These are phyloP conservation scores for Antennarius maculatus DNA, from an alignment of 2,797 vertebrate species.

Conservation along the genomic window DNA sequence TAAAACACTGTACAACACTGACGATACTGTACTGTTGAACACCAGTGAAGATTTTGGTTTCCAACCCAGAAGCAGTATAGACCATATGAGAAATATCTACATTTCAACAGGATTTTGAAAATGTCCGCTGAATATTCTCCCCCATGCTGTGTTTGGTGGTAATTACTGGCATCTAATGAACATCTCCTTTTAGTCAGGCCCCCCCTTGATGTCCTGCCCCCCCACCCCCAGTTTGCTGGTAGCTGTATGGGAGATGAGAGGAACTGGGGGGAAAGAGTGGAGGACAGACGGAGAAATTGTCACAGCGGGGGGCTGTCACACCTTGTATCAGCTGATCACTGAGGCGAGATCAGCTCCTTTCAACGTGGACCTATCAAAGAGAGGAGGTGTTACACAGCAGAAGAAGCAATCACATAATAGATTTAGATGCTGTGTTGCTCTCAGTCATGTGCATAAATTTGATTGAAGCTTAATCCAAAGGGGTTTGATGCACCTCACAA, in stretches of 20 bases:
- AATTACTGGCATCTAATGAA: conserved; percentile 74
- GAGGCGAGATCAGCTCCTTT: conserved; percentile 50
- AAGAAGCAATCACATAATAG: conserved; percentile 1
- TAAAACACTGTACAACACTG: too few relatives aligned
- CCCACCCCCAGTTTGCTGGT: conserved; percentile 45
- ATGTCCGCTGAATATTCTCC: conserved; percentile 55
- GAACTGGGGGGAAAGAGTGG: conserved; percentile 29
- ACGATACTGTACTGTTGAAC: too few relatives aligned
- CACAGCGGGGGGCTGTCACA: conserved; percentile 68
- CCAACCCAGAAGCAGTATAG: conserved; percentile 27
- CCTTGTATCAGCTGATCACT: conserved; percentile 36
- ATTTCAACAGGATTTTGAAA: conserved; percentile 34
- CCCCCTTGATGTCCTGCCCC: conserved; percentile 42
- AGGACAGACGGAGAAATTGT: conserved; percentile 52
- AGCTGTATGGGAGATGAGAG: conserved; percentile 68
- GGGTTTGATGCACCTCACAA: conserved; percentile 26
- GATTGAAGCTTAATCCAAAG: conserved; percentile 19
- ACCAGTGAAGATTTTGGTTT: conserved; percentile 60
- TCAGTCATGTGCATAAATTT: conserved; percentile 1
- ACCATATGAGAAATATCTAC: conserved; percentile 43
- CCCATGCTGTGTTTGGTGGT: conserved; percentile 65
- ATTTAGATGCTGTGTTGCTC: conserved; percentile 43
- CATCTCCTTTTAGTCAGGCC: conserved; percentile 41
- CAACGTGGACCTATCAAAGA: conserved; percentile 60
- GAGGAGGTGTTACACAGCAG: conserved; percentile 17